phyloP scores from a whole-genome alignment of 2,113 vertebrate genomes.

The Cynopterus brachyotis region DNA sequence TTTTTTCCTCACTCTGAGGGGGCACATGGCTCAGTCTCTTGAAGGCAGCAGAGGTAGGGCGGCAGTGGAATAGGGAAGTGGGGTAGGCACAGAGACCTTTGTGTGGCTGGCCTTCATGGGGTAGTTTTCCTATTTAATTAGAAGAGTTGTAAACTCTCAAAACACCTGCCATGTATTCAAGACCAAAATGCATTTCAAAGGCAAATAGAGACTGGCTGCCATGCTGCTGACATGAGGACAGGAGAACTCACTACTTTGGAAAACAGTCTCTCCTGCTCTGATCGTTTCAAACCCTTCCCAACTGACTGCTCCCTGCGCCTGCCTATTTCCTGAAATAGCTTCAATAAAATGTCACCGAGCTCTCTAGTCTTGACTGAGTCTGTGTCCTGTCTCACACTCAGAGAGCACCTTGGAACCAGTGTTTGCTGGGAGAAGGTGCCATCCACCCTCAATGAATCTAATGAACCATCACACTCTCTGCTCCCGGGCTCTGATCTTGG shows the following conservation, averaged over 20 bases:
- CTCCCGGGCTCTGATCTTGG: not conserved
- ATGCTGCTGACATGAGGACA: not conserved
- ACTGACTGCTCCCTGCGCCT: not conserved
- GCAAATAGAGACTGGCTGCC: not conserved
- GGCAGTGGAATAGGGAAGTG: not conserved
- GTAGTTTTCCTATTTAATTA: not conserved
- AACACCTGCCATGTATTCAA: not conserved
- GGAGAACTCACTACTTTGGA: not conserved
- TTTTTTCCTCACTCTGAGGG: not conserved
- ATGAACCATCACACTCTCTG: not conserved
- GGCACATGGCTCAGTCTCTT: fast-evolving
- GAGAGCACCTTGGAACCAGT: not conserved
- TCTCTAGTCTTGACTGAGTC: not conserved
- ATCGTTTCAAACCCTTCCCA: not conserved
- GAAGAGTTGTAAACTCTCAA: not conserved
- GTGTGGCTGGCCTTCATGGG: not conserved
- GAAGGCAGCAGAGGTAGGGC: not conserved
- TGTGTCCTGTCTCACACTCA: not conserved
- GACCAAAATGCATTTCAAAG: not conserved
- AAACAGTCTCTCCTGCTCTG: not conserved
- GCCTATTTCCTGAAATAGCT: slow-evolving; percentile 12
- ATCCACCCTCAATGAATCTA: not conserved
- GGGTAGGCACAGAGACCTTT: not conserved
- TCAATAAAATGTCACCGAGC: slow-evolving; percentile 59
- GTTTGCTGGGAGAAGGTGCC: not conserved